Base-by-base conservation (phyloP, 2,888 invertebrate species). In the Beris morrisii region DNA sequence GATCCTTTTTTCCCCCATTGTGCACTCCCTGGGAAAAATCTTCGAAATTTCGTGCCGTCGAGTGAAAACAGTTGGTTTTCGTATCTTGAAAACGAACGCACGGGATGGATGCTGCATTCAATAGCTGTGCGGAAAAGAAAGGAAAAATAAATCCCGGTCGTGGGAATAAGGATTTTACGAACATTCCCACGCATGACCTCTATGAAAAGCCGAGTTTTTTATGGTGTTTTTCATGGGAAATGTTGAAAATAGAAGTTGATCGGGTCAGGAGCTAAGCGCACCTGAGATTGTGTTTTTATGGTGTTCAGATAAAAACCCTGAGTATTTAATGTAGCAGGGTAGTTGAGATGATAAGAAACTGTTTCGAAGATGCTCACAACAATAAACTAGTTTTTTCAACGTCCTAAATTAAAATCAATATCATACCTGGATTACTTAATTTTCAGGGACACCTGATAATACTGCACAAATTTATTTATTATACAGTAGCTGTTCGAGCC, bases 141-240 rank as follows among this genome's bases (percentile, higher is more conserved):
- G 7, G 32, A 38, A 30, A 56, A 69, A 70, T 65, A 44, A 67
- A 69, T 52, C 65, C 55, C 50, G 61, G 67, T 69, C 75, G 74
- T 75, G 75, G 75, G 75, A 75, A 75, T 69, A 74, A 74, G 74
- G 74, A 75, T 75, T 75, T 74, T 72, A 65, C 69, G 64, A 67
- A 65, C 70, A 73, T 75, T 75, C 75, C 74, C 75, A 75, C 74
- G 75, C 74, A 74, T 73, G 73, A 74, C 73, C 55, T 61, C 50
- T 56, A 7, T n/a, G 28, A 30, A 30, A 30, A 53, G 6, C 30
- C 30, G 22, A 38, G 5, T 53, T 28, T 53, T 53, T 53, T 50
- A 28, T 43, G 38, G 28, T 30, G 12, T 61, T 61, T 61, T 44
- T 38, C 61, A 50, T 61, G 61, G 61, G 61, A 61, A 61, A 61